Conservation (phyloP, 2,797 vertebrate species). For the Tamandua tetradactyla region DNA sequence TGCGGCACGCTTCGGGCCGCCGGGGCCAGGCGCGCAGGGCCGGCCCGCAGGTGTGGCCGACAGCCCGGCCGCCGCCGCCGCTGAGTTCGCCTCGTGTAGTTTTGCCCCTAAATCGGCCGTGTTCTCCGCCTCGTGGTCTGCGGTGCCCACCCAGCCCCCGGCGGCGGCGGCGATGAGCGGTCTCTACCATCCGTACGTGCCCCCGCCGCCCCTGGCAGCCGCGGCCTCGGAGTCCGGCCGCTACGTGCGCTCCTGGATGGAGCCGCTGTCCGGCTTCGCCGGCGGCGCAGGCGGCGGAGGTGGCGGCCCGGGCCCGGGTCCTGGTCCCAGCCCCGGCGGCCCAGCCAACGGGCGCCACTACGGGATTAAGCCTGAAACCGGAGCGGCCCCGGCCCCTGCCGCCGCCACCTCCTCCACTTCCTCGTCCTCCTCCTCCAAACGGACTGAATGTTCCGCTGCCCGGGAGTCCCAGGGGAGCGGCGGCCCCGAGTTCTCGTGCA, state of each 20-base stretch:
- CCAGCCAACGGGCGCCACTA: constrained; percentile 90
- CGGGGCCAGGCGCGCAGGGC: constrained; percentile 90
- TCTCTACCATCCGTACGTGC: constrained; percentile 96
- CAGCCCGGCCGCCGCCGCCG: constrained; percentile 81
- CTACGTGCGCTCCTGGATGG: constrained; percentile 97
- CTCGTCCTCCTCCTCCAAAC: constrained; percentile 88
- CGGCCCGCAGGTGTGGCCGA: constrained; percentile 96
- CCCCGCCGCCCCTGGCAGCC: constrained; percentile 92
- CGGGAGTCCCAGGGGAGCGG: constrained; percentile 88
- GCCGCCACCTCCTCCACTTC: constrained; percentile 82
- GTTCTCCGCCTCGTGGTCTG: constrained; percentile 94
- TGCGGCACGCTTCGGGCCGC: constrained; percentile 92
- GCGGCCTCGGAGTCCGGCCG: constrained; percentile 91
- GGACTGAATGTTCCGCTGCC: constrained; percentile 88
- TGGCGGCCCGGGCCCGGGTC: constrained; percentile 68
- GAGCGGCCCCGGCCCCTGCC: constrained; percentile 84
- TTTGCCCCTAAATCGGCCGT: constrained; percentile 96
- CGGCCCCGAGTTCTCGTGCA: constrained; percentile 89
- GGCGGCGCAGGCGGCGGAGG: constrained; percentile 72
- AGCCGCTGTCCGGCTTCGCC: constrained; percentile 91
- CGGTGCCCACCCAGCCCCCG: constrained; percentile 92
- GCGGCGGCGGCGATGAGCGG: constrained; percentile 89
- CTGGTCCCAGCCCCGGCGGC: constrained; percentile 90
- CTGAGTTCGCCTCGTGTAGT: constrained; percentile 97
- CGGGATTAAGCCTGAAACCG: constrained; percentile 92